Percentiles rank a stretch among this genome's conserved stretches.
Conservation (phyloP, 1,140 invertebrate genomes). For the Drosophila sechellia region DNA sequence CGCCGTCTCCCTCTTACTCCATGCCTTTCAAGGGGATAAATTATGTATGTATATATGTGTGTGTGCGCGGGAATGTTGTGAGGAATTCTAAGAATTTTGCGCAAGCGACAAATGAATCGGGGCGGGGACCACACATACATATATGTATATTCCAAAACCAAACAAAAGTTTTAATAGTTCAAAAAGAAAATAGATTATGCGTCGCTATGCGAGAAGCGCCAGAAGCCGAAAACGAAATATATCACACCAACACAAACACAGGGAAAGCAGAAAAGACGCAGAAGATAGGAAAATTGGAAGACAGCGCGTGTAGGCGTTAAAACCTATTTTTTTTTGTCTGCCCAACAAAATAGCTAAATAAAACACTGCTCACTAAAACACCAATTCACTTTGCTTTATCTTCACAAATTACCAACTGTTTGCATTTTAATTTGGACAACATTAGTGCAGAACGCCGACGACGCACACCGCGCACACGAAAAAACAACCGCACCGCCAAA, state of each 20-base stretch:
- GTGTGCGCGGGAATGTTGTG: slow-evolving; percentile 78
- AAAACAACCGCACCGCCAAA: slow-evolving; percentile 71
- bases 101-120: slow-evolving; percentile 42
- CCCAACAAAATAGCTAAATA: not conserved
- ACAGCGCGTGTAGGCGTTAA: slow-evolving; percentile 19
- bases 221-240: slow-evolving; percentile 18
- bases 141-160: not conserved
- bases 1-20: slow-evolving; percentile 11
- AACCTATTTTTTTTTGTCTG: slow-evolving; percentile 10
- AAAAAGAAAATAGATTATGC: slow-evolving; percentile 9
- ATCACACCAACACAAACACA: slow-evolving; percentile 18
- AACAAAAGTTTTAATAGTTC: slow-evolving; percentile 3
- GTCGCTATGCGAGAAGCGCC: slow-evolving; percentile 2
- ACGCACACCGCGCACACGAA: slow-evolving; percentile 34
- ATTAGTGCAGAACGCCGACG: slow-evolving; percentile 57
- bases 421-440: slow-evolving; percentile 25
- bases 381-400: slow-evolving; percentile 1
- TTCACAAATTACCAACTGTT: slow-evolving; percentile 44
- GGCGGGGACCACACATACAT: slow-evolving; percentile 18
- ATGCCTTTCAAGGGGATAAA: slow-evolving; percentile 32
- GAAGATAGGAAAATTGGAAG: slow-evolving; percentile 13
- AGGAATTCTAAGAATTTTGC: slow-evolving; percentile 82
- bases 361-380: slow-evolving; percentile 14
- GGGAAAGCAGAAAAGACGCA: slow-evolving; percentile 4
- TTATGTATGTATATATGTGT: slow-evolving; percentile 44